phyloP scores from a whole-genome alignment of 2,113 vertebrate genomes.

The Cynocephalus volans region DNA sequence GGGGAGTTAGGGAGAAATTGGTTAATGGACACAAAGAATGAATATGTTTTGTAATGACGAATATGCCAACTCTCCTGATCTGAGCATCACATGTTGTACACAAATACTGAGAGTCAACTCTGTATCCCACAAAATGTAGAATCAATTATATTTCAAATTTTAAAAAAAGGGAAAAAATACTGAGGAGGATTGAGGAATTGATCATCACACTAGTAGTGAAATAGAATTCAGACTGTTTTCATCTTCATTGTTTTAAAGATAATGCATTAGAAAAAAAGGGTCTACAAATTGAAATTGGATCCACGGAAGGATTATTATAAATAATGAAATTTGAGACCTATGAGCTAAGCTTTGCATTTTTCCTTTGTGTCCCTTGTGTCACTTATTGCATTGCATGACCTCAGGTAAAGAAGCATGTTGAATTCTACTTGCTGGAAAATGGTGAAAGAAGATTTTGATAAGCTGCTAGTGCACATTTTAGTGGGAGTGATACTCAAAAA shows the following conservation, averaged over 20 bases:
- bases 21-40: no score
- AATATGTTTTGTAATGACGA: no score
- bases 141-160: no score
- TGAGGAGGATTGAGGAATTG: conserved; percentile 46
- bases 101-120: no score
- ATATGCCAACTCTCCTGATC: no score
- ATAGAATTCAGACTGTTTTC: conserved; percentile 8
- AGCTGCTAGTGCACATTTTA: conserved; percentile 54
- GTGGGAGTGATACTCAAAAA: background rate
- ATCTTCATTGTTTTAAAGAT: conserved; percentile 4
- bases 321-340: conserved; percentile 29
- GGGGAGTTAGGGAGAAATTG: no score
- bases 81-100: no score
- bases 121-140: no score
- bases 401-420: conserved; percentile 48
- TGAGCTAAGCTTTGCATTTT: conserved; percentile 1
- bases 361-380: conserved; percentile 43
- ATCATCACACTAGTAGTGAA: conserved; percentile 20
- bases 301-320: background rate
- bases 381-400: background rate
- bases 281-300: background rate
- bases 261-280: background rate
- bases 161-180: background rate
- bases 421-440: conserved; percentile 62
- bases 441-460: conserved; percentile 19